Evolutionary conservation across 2,113 vertebrate genomes (phyloP).

Genomic region (Megaleporinus macrocephalus): DNA sequence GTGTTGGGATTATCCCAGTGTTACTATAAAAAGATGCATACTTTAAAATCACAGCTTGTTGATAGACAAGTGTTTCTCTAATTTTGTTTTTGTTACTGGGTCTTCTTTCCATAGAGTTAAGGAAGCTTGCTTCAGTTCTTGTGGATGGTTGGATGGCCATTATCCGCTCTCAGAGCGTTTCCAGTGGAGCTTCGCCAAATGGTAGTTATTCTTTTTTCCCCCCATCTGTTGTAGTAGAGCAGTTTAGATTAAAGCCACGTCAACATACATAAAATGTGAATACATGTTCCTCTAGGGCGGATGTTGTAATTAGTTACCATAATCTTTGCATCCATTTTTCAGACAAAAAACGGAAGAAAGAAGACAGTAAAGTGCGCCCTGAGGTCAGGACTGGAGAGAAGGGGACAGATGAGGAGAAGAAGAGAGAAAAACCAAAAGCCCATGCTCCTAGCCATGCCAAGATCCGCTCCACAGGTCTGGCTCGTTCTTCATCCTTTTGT

Average conservation of each 20-base stretch:
- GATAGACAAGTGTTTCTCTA: too few species aligned
- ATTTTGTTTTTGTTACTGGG: not conserved
- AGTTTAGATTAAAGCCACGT: not conserved
- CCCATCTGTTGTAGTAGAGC: too few species aligned
- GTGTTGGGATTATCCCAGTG: not conserved
- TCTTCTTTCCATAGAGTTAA: constrained; percentile 77
- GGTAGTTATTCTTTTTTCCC: constrained; percentile 58
- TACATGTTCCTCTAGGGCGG: not conserved
- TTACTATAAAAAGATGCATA: not conserved
- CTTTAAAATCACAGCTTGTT: too few species aligned
- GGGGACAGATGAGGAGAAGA: constrained; percentile 85
- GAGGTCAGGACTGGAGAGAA: constrained; percentile 74
- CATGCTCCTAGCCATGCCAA: constrained; percentile 92
- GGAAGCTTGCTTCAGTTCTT: constrained; percentile 86
- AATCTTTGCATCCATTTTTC: constrained; percentile 15
- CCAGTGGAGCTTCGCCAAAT: constrained; percentile 70
- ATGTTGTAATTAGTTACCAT: not conserved
- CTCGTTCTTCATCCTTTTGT: too few species aligned
- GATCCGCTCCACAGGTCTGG: constrained; percentile 91
- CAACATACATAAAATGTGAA: not conserved
- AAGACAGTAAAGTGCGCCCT: constrained; percentile 79
- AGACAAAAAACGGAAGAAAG: constrained; percentile 90
- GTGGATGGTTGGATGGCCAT: constrained; percentile 96
- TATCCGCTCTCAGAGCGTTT: constrained; percentile 90
- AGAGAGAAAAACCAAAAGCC: constrained; percentile 90